Evolutionary conservation across 2,888 invertebrate species (phyloP), one percentile per base, ranked within the genome.

Genomic region (Steinernema carpocapsae): DNA sequence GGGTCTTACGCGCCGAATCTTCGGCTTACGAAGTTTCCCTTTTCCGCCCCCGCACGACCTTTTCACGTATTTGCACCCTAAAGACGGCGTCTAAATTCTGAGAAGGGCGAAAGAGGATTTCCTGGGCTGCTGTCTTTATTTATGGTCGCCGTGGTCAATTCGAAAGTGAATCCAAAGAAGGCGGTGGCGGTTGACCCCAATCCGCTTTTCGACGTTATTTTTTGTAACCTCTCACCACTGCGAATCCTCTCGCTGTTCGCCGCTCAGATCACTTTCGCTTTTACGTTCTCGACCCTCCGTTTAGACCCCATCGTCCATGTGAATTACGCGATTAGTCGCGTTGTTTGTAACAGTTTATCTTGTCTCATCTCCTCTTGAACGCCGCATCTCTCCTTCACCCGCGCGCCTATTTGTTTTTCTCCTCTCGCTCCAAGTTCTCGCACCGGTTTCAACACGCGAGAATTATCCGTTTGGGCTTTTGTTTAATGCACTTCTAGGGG

Each of bases 101-200:
- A 10, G 4, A 37, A 48, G 4, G 48, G 17, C 48, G 19, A 48
- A 14, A 14, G 24, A 7, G 56, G 56, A 56, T 56, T n/a, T 52
- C 52, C 24, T 19, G 17, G 48, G 32, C 29, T 32, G 26, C 24
- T 56, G 64, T 22, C 56, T 19, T 14, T 17, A 22, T 64, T 17
- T 26, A 32, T 29, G 29, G 37, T 37, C 37, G 37, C 10, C 10
- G 3, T 3, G 64, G 64, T 32, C 32, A 17, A 3, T 7, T 64
- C 64, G 64, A 64, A 64, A 64, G 64, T 64, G 64, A 64, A 64
- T 64, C 64, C 64, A 32, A 26, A 64, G 64, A 64, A 32, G 64
- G 64, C 64, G 64, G 56, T 26, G 56, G 64, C 64, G 64, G 64
- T 37, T 64, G 64, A 64, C 64, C 64, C 64, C 64, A 64, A 64